These are phyloP conservation scores for Danio aesculapii DNA, from an alignment of 2,797 vertebrate species.

Conservation along the genomic window DNA sequence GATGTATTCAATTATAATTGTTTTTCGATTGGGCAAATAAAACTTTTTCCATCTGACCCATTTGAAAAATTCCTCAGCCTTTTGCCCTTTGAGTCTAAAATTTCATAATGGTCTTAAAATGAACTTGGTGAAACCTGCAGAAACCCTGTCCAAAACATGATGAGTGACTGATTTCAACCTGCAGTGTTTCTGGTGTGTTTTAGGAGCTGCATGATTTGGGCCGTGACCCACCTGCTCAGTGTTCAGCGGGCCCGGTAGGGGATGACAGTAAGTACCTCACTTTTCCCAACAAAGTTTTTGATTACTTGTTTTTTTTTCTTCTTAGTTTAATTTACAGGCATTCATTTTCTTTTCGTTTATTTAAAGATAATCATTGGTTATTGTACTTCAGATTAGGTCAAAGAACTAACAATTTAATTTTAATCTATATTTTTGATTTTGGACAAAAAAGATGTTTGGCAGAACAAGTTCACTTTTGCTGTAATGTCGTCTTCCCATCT, in stretches of 20 bases:
- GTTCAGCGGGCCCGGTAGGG: slow-evolving; percentile 98
- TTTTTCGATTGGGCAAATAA: too few relatives aligned
- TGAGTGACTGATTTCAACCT: neutral
- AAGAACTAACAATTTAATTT: neutral
- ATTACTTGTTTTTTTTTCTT: neutral
- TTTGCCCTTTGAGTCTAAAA: too few relatives aligned
- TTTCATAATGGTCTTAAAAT: too few relatives aligned
- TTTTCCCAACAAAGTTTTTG: neutral
- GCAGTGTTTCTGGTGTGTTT: slow-evolving; percentile 59
- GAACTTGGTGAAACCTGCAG: too few relatives aligned
- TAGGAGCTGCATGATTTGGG: slow-evolving; percentile 99
- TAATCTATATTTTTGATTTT: neutral
- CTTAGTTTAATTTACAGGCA: neutral
- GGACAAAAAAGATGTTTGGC: too few relatives aligned
- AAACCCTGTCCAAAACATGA: neutral
- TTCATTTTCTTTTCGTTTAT: neutral
- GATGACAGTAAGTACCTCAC: slow-evolving; percentile 94
- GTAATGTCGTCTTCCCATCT: too few relatives aligned
- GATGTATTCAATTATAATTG: too few relatives aligned
- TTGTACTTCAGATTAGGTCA: too few relatives aligned
- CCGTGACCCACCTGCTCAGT: slow-evolving; percentile 99
- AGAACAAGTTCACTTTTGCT: too few relatives aligned
- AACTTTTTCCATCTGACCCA: too few relatives aligned
- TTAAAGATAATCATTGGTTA: neutral
- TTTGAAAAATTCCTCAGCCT: too few relatives aligned